These are phyloP conservation scores for Eulemur rubriventer DNA, from an alignment of 2,797 vertebrate species.

Conservation along the genomic window DNA sequence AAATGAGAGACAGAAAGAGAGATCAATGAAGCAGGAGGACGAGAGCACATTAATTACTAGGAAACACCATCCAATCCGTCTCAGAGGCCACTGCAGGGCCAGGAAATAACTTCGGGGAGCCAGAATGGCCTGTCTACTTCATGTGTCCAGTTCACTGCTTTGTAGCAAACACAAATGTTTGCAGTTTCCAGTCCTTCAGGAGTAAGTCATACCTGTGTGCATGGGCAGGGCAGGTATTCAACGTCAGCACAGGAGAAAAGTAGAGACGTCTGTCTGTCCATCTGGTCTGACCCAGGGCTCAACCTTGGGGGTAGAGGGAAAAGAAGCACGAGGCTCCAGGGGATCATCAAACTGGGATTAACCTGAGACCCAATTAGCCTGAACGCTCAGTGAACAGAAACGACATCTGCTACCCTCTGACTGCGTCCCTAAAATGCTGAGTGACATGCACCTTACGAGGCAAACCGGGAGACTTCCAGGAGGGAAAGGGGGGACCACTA, in stretches of 20 bases:
- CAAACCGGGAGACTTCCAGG: background rate
- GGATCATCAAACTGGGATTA: background rate
- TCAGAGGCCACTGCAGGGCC: accelerated
- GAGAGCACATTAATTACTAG: background rate
- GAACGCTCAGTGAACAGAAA: background rate
- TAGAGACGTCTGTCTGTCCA: background rate
- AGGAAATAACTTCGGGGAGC: accelerated
- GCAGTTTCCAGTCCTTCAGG: background rate
- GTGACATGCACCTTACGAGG: background rate
- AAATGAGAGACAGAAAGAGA: background rate
- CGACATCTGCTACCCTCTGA: background rate
- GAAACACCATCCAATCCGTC: background rate
- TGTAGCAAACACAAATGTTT: background rate
- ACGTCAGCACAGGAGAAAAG: background rate
- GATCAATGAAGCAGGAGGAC: background rate
- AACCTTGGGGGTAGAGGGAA: background rate
- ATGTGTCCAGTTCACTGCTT: background rate
- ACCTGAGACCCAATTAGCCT: background rate
- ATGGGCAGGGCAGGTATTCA: background rate
- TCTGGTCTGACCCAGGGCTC: background rate
- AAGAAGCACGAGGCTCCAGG: background rate
- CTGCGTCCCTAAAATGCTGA: background rate
- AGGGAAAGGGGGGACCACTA: background rate
- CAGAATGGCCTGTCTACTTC: background rate
- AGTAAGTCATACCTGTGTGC: background rate